phyloP scores from a whole-genome alignment of 2,888 invertebrate genomes.

The Pheosia gnoma region DNA sequence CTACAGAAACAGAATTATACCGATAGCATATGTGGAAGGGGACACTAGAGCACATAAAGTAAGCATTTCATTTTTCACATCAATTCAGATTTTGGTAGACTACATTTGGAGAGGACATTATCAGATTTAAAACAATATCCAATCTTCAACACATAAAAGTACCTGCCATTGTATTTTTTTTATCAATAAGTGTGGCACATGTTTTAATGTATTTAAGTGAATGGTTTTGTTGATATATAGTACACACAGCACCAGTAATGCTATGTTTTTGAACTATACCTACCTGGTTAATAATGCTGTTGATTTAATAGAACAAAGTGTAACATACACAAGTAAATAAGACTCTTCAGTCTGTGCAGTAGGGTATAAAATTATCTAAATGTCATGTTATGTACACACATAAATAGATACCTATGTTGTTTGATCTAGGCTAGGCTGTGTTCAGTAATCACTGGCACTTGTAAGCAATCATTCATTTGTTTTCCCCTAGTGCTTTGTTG shows the following conservation, averaged over 20 bases:
- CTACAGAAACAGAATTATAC: conserved; percentile 94
- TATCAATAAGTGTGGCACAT: no score
- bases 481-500: conserved; percentile 49
- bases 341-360: not conserved
- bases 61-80: conserved; percentile 43
- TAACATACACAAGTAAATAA: not conserved
- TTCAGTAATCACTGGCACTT: conserved; percentile 69
- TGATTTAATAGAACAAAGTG: not conserved
- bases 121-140: no score
- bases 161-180: no score
- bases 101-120: no score
- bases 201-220: no score
- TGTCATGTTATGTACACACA: not conserved
- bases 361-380: not conserved
- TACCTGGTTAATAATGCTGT: not conserved
- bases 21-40: conserved; percentile 94
- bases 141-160: no score
- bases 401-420: conserved; percentile 14
- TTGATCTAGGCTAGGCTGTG: conserved; percentile 31
- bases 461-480: conserved; percentile 80
- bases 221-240: no score
- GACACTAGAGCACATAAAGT: conserved; percentile 89
- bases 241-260: no score
- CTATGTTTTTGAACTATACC: not conserved
- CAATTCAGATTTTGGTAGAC: not conserved